Evolutionary conservation across 2,113 vertebrate genomes (phyloP).

Genomic region (Bujurquina vittata): DNA sequence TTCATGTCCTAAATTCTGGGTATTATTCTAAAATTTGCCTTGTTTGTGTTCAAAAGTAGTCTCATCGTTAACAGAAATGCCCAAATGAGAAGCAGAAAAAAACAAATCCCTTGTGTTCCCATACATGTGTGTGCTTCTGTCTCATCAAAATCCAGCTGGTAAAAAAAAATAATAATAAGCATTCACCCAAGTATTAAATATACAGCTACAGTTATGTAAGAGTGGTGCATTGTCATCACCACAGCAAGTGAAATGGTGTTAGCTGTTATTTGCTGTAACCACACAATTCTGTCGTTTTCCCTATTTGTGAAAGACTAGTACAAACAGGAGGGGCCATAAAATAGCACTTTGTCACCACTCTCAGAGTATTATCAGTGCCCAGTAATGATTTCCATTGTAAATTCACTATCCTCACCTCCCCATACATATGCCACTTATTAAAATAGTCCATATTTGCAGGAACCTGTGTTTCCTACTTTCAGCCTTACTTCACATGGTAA

Average conservation of each 20-base stretch:
- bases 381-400: constrained; percentile 70
- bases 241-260: constrained; percentile 37
- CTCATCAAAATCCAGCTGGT: background rate
- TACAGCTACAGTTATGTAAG: constrained; percentile 44
- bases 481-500: constrained; percentile 34
- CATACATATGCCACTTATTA: constrained; percentile 16
- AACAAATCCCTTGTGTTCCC: background rate
- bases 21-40: background rate
- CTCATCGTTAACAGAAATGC: background rate
- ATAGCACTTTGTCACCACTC: constrained; percentile 65
- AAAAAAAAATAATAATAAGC: background rate
- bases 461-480: background rate
- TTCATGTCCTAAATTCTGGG: background rate
- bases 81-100: background rate
- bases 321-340: constrained; percentile 76
- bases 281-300: constrained; percentile 39
- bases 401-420: constrained; percentile 26
- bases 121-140: background rate
- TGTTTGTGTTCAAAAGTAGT: background rate
- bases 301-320: constrained; percentile 68
- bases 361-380: constrained; percentile 54
- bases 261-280: constrained; percentile 57
- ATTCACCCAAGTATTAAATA: constrained; percentile 3
- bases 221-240: background rate
- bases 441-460: constrained; percentile 16